A percentile compares a stretch with the other conserved stretches of the same genome.
Evolutionary conservation across 2,797 vertebrate genomes (phyloP).

Genomic region (Eurystomus glaucurus): DNA sequence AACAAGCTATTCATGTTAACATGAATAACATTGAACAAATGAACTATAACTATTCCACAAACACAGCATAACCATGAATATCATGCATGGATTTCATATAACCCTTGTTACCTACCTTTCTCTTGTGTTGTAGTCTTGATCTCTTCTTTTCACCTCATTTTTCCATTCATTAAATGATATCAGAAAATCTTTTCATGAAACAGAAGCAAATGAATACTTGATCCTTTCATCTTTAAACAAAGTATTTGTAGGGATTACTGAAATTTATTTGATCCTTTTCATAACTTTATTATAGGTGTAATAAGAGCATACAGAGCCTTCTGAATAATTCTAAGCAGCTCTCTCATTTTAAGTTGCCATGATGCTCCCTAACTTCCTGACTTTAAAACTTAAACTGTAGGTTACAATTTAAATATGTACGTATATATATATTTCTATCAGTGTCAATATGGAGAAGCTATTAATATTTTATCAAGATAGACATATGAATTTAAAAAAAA

Average conservation of each 20-base stretch:
- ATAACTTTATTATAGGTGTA: background rate
- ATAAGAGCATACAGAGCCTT: background rate
- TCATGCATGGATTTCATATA: background rate
- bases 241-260: background rate
- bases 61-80: background rate
- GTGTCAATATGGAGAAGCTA: background rate
- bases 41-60: background rate
- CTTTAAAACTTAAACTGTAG: background rate
- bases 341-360: background rate
- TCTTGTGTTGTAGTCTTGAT: background rate
- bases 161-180: background rate
- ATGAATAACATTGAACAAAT: background rate
- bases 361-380: background rate
- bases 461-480: background rate
- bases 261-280: background rate
- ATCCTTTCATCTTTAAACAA: background rate
- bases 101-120: background rate
- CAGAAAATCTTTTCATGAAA: conserved; percentile 22
- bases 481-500: background rate
- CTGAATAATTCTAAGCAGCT: background rate
- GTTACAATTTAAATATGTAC: background rate
- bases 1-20: background rate
- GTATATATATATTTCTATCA: background rate
- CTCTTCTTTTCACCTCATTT: background rate
- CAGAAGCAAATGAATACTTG: background rate